Percentiles rank a stretch among this genome's conserved stretches.
phyloP scores from a whole-genome alignment of 2,888 invertebrate species.

The Steinernema carpocapsae region DNA sequence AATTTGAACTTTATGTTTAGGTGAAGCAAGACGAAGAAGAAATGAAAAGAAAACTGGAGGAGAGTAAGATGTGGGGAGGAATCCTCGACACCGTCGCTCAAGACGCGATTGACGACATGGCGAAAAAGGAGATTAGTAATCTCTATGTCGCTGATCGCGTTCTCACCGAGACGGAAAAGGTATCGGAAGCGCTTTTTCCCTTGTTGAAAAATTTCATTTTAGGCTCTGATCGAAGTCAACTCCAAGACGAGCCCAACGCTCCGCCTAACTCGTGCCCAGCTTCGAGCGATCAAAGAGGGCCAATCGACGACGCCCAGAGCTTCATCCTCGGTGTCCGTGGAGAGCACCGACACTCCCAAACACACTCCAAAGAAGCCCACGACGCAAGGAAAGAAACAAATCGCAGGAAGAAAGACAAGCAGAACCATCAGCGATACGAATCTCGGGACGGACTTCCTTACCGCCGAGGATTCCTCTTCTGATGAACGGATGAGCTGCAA shows the following conservation, averaged over 20 bases:
- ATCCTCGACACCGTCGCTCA: not conserved
- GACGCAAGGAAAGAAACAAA: not conserved
- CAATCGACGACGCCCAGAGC: not conserved
- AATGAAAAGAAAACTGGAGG: not conserved
- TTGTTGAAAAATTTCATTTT: not conserved
- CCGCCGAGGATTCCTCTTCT: constrained; percentile 2
- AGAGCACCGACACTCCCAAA: not conserved
- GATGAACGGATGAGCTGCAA: not conserved
- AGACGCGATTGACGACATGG: not conserved
- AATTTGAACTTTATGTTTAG: not conserved
- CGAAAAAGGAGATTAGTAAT: constrained; percentile 19
- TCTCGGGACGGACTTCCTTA: constrained; percentile 1
- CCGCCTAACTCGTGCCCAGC: constrained; percentile 1
- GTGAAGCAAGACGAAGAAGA: not conserved
- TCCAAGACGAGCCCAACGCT: not conserved
- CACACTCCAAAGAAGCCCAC: not conserved
- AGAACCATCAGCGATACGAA: not conserved
- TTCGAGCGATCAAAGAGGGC: constrained; percentile 1
- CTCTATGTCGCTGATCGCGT: constrained; percentile 16
- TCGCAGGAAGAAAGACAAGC: not conserved
- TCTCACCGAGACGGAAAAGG: constrained; percentile 9
- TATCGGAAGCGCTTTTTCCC: not conserved
- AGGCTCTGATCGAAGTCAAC: constrained; percentile 1
- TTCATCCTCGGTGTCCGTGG: not conserved
- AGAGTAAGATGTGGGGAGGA: constrained; percentile 3